These are phyloP conservation scores for Coluber constrictor DNA, from an alignment of 2,797 vertebrate species.

Conservation along the genomic window DNA sequence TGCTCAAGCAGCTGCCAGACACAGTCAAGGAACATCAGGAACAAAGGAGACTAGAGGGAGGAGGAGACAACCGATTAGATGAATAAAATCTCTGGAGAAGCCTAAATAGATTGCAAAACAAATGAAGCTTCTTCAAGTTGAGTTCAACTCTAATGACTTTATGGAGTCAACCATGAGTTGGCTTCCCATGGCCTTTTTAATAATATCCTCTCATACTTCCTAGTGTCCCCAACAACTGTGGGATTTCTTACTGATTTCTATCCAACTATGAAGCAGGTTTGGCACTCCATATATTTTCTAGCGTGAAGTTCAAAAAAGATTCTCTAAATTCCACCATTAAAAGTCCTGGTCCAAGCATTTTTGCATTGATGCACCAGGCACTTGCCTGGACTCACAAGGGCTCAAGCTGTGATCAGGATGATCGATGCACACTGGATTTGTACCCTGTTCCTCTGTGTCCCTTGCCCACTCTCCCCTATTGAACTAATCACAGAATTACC, in stretches of 20 bases:
- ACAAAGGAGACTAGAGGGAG: constrained; percentile 82
- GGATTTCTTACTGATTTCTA: not conserved
- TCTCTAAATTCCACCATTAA: not conserved
- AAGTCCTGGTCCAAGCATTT: not conserved
- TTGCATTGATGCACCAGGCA: not conserved
- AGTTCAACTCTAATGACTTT: not conserved
- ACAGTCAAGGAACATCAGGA: constrained; percentile 93
- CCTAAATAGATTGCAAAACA: not conserved
- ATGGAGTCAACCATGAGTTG: not conserved
- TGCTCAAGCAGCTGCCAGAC: constrained; percentile 95
- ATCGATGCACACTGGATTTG: not conserved
- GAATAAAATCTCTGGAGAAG: not conserved
- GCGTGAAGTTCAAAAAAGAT: not conserved
- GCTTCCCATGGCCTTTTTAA: not conserved
- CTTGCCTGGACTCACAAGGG: not conserved
- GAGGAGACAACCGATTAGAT: no score
- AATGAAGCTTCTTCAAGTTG: not conserved
- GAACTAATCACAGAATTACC: not conserved
- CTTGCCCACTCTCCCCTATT: not conserved
- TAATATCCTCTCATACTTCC: not conserved
- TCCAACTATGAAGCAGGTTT: not conserved
- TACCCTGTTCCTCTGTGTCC: not conserved
- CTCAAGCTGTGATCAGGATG: not conserved
- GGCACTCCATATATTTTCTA: not conserved
- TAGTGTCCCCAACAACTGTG: not conserved